Percentiles rank a stretch among this genome's conserved stretches.
phyloP scores from a whole-genome alignment of 2,888 invertebrate genomes.

The Hirudinaria manillensis region DNA sequence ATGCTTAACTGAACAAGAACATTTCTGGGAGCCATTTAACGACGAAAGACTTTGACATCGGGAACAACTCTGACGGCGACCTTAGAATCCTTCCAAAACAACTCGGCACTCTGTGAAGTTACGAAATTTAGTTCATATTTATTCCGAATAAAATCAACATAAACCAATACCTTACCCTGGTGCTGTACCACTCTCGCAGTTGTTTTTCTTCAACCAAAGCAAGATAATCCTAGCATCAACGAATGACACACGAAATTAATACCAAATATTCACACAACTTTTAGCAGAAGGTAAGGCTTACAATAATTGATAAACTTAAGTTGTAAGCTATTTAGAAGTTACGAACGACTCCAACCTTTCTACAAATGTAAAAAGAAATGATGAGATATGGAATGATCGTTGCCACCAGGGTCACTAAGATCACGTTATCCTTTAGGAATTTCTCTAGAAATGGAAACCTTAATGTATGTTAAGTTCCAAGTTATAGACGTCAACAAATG shows the following conservation, averaged over 20 bases:
- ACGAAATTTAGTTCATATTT: neutral
- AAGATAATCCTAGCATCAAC: too few relatives aligned
- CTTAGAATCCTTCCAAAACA: conserved; percentile 1
- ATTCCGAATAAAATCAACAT: neutral
- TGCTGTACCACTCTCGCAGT: too few relatives aligned
- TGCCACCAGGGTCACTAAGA: neutral
- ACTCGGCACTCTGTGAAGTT: neutral
- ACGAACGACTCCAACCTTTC: neutral
- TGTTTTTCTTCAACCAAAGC: too few relatives aligned
- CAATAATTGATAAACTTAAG: too few relatives aligned
- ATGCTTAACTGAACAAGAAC: too few relatives aligned
- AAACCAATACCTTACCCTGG: neutral
- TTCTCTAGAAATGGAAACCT: neutral
- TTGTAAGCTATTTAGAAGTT: too few relatives aligned
- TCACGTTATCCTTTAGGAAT: conserved; percentile 6
- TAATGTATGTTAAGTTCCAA: neutral
- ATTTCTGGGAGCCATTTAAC: too few relatives aligned
- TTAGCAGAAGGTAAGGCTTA: too few relatives aligned
- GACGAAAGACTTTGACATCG: too few relatives aligned
- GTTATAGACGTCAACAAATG: neutral
- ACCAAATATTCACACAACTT: too few relatives aligned
- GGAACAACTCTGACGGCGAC: neutral
- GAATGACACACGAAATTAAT: too few relatives aligned
- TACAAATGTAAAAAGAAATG: conserved; percentile 6
- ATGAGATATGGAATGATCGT: conserved; percentile 2